Percentiles rank a stretch among this genome's conserved stretches.
phyloP scores from a whole-genome alignment of 2,888 invertebrate genomes.

The Archips crataeganus region DNA sequence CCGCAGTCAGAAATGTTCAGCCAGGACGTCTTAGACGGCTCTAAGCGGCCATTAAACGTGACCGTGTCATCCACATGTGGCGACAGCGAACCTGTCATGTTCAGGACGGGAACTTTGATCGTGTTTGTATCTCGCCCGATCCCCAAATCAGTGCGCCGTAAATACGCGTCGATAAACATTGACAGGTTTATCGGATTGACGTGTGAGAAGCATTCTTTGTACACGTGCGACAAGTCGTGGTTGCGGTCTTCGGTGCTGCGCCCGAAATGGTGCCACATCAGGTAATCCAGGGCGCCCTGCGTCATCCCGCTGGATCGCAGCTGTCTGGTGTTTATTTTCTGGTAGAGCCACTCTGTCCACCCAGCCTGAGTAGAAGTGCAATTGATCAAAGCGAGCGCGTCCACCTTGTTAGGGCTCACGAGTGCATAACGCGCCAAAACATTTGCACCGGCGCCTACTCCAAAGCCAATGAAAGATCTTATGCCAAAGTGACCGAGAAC shows the following conservation, averaged over 20 bases:
- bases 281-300: slow-evolving; percentile 96
- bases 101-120: slow-evolving; percentile 94
- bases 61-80: slow-evolving; percentile 99
- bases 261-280: slow-evolving; percentile 99
- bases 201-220: slow-evolving; percentile 96
- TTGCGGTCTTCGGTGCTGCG: slow-evolving; percentile 95
- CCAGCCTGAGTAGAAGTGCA: slow-evolving; percentile 97
- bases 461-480: slow-evolving; percentile 97
- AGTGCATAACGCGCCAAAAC: slow-evolving; percentile 96
- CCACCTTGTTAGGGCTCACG: slow-evolving; percentile 93
- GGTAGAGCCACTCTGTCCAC: slow-evolving; percentile 99
- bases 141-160: slow-evolving; percentile 95
- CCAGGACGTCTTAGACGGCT: slow-evolving; percentile 98
- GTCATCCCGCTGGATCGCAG: slow-evolving; percentile 96
- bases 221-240: slow-evolving; percentile 97
- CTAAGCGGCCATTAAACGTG: slow-evolving; percentile 97
- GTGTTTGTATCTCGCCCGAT: slow-evolving; percentile 89
- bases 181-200: slow-evolving; percentile 98
- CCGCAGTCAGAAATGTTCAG: slow-evolving; percentile 99
- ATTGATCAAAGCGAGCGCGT: slow-evolving; percentile 96
- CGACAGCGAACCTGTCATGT: slow-evolving; percentile 96
- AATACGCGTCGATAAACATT: slow-evolving; percentile 97
- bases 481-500: slow-evolving; percentile 96
- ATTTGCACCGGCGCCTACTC: slow-evolving; percentile 99
- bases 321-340: slow-evolving; percentile 97